These are phyloP conservation scores for Picathartes gymnocephalus DNA, from an alignment of 2,113 vertebrate genomes.

Conservation along the genomic window DNA sequence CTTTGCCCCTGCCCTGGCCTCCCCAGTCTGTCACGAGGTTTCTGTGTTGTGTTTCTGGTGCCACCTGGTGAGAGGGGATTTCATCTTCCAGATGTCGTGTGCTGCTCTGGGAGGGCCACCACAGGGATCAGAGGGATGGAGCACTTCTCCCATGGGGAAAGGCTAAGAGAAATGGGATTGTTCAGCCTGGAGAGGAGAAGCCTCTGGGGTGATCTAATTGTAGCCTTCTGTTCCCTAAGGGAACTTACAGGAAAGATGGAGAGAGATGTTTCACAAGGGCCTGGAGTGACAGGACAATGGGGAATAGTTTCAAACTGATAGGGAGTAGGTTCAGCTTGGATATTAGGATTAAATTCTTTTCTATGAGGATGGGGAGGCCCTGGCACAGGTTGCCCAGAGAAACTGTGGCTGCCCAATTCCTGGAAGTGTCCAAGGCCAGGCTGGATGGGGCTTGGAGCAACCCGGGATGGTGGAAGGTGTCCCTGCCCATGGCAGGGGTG, in stretches of 20 bases:
- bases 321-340: background rate
- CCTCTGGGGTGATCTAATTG: background rate
- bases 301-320: background rate
- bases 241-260: background rate
- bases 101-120: background rate
- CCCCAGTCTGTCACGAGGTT: background rate
- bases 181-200: background rate
- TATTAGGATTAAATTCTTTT: background rate
- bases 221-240: background rate
- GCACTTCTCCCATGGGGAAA: background rate
- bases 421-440: background rate
- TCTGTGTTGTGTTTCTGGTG: background rate
- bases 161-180: background rate
- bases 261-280: background rate
- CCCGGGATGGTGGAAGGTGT: background rate
- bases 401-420: background rate
- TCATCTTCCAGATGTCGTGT: rapidly evolving
- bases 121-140: background rate
- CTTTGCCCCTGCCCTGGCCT: background rate
- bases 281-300: background rate
- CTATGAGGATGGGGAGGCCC: background rate
- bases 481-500: background rate
- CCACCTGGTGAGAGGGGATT: background rate
- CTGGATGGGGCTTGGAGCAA: background rate
- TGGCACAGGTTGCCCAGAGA: background rate